phyloP scores from a whole-genome alignment of 2,113 vertebrate species.

The Progne subis region DNA sequence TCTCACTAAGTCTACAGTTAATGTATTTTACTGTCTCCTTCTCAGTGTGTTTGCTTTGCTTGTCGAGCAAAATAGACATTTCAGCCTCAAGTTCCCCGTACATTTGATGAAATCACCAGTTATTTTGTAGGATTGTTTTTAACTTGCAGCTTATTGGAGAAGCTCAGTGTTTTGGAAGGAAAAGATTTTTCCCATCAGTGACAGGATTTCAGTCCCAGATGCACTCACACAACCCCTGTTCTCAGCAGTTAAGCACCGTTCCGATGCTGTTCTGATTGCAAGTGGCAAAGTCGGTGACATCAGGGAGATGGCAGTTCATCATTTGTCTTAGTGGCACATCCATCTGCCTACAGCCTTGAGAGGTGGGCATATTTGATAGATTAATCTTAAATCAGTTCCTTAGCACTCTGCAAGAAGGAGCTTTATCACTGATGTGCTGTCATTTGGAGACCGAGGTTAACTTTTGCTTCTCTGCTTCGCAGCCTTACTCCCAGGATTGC shows the following conservation, averaged over 20 bases:
- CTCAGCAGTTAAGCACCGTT: not conserved
- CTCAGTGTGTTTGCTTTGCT: accelerated
- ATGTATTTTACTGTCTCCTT: not conserved
- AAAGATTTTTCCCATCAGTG: not conserved
- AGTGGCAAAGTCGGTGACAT: not conserved
- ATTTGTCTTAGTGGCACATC: not conserved
- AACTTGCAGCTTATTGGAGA: not conserved
- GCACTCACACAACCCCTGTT: not conserved
- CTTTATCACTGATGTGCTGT: not conserved
- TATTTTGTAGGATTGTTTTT: not conserved
- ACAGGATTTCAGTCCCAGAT: not conserved
- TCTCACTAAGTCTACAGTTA: not conserved
- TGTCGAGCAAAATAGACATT: not conserved
- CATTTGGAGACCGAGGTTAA: not conserved
- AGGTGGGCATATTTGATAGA: not conserved
- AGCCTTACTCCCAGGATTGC: not conserved
- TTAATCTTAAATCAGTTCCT: not conserved
- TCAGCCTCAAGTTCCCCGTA: not conserved
- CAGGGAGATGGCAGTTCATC: not conserved
- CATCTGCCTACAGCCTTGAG: not conserved
- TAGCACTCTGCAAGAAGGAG: not conserved
- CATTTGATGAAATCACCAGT: not conserved
- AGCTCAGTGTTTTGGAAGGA: not conserved
- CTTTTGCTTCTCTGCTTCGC: not conserved
- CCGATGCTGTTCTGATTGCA: not conserved